These are phyloP conservation scores for Ictalurus punctatus DNA, from an alignment of 2,113 vertebrate species.

Conservation along the genomic window DNA sequence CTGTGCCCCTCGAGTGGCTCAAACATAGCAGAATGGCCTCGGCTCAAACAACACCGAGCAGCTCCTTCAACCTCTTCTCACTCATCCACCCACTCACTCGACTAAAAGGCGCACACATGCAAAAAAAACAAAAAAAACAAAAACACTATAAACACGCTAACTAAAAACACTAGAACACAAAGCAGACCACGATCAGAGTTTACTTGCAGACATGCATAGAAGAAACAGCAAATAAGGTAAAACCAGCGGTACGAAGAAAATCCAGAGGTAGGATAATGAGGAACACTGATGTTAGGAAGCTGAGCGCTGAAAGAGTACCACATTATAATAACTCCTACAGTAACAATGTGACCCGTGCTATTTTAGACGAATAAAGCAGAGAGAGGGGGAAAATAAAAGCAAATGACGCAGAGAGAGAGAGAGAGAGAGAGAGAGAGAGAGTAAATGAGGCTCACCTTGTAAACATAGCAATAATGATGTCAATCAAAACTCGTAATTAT, in stretches of 20 bases:
- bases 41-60: conserved; percentile 11
- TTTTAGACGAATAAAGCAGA: neutral
- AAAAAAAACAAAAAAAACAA: neutral
- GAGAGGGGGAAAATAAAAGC: neutral
- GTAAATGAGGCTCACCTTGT: neutral
- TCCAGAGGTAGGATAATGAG: neutral
- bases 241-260: neutral
- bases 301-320: neutral
- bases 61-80: neutral
- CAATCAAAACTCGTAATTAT: neutral
- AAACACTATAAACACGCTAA: neutral
- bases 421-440: neutral
- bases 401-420: neutral
- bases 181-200: neutral
- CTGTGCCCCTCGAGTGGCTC: conserved; percentile 15
- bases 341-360: neutral
- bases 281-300: neutral
- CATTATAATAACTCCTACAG: neutral
- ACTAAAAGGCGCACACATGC: neutral
- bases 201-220: neutral
- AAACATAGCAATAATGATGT: neutral
- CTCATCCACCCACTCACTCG: conserved; percentile 6
- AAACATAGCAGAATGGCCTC: neutral
- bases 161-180: neutral
- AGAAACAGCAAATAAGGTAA: neutral